Base-by-base conservation (phyloP, 2,797 vertebrate genomes). In the Spinibarbus caldwelli region DNA sequence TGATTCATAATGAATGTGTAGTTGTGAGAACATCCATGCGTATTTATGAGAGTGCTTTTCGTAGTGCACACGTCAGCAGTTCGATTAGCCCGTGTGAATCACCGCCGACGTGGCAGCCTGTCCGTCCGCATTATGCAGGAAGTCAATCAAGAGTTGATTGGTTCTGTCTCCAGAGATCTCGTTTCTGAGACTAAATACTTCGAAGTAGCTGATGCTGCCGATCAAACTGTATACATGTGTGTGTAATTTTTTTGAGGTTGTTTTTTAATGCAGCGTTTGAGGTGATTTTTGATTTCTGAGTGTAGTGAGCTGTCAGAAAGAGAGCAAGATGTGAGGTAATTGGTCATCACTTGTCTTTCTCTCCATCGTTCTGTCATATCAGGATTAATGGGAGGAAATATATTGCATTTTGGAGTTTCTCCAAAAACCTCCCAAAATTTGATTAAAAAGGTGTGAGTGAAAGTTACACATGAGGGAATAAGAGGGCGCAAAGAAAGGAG, bases 341-440 rank as follows among this genome's bases (percentile, higher is more conserved):
- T 7, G 36, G 83, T 82, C 89, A 41, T 87, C 89, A 78, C 72
- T 80, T 68, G 73, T 89, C 90, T 87, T 83, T 89, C 54, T 81
- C 45, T 84, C 64, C 21, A 52, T 49, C 29, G 49, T 70, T 67
- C n/a, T 83, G 59, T 84, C 85, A 86, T 47, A 29, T 80, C 7
- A 14, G 54, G 57, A 70, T 79, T 91, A 92, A 93, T 87, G 90
- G 91, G 89, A 84, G 86, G 85, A 89, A 89, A 78, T 34, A 23
- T 47, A 59, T 70, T 66, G 80, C 79, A 79, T 66, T 66, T 66
- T 66, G 64, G 19, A 4, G 64, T 72, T 84, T 9, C 81, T 86
- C 82, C 43, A 17, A n/a, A 26, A 62, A 88, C 17, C 83, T 29
- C 52, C 87, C 80, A 26, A 62, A 64, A 62, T 79, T 85, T 80